Evolutionary conservation across 2,888 invertebrate genomes (phyloP).

Genomic region (Saturnia japonica): DNA sequence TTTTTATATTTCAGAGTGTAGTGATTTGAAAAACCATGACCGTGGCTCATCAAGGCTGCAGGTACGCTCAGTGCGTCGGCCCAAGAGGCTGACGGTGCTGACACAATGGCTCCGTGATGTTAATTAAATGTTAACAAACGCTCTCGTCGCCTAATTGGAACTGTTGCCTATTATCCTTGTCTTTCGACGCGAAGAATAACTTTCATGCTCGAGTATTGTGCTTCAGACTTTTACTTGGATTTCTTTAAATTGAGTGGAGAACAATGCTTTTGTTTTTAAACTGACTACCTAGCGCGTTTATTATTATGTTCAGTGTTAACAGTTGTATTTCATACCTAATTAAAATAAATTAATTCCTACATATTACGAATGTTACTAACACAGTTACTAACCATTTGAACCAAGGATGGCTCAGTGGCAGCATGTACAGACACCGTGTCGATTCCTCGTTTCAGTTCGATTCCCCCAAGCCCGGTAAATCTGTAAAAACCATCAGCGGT

Average conservation of each 20-base stretch:
- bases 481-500: too few species aligned
- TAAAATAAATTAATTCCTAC: background rate
- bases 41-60: conserved; percentile 54
- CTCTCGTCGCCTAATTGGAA: conserved; percentile 81
- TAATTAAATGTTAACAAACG: conserved; percentile 83
- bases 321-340: background rate
- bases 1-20: conserved; percentile 19
- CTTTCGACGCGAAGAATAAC: conserved; percentile 73
- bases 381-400: too few species aligned
- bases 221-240: conserved; percentile 65
- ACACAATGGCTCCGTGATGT: conserved; percentile 78
- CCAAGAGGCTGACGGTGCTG: conserved; percentile 62
- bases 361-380: too few species aligned
- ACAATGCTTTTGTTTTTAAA: conserved; percentile 50
- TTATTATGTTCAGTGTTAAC: background rate
- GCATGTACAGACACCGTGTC: too few species aligned
- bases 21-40: conserved; percentile 25
- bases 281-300: background rate
- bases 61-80: conserved; percentile 52
- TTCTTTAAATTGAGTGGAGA: conserved; percentile 58
- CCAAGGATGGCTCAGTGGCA: too few species aligned
- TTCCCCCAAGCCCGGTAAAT: too few species aligned
- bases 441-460: too few species aligned
- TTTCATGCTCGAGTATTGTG: conserved; percentile 65
- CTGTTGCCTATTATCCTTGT: conserved; percentile 81